phyloP scores from a whole-genome alignment of 2,797 vertebrate genomes.

The Rachycentron canadum region DNA sequence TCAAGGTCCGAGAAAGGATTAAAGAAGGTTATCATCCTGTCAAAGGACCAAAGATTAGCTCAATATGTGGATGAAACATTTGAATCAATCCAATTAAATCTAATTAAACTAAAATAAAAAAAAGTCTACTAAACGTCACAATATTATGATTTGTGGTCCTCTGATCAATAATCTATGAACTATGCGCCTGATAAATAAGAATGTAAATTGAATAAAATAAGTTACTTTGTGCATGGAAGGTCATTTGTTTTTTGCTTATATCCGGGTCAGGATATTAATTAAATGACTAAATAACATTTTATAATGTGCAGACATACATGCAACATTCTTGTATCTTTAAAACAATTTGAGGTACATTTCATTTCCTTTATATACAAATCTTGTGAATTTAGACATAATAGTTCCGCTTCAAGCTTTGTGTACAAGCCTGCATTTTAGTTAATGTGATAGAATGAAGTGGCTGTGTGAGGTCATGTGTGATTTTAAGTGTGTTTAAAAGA shows the following conservation, averaged over 20 bases:
- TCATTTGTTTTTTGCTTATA: neutral
- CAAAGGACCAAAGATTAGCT: too few species aligned
- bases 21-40: too few species aligned
- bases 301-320: neutral
- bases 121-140: too few species aligned
- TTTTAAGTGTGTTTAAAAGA: constrained; percentile 12
- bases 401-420: neutral
- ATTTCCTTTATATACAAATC: neutral
- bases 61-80: too few species aligned
- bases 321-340: neutral
- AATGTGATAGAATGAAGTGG: neutral
- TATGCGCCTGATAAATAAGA: too few species aligned
- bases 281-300: neutral
- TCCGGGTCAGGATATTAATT: neutral
- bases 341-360: too few species aligned
- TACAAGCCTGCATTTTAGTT: neutral
- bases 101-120: neutral
- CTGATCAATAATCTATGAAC: too few species aligned
- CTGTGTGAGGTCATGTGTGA: constrained; percentile 46
- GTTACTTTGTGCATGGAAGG: too few species aligned
- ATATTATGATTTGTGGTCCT: too few species aligned
- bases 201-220: too few species aligned
- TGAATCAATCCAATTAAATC: too few species aligned
- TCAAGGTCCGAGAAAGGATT: too few species aligned
- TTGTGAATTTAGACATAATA: neutral